phyloP scores from a whole-genome alignment of 2,888 invertebrate species.

The Habrosyne pyritoides region DNA sequence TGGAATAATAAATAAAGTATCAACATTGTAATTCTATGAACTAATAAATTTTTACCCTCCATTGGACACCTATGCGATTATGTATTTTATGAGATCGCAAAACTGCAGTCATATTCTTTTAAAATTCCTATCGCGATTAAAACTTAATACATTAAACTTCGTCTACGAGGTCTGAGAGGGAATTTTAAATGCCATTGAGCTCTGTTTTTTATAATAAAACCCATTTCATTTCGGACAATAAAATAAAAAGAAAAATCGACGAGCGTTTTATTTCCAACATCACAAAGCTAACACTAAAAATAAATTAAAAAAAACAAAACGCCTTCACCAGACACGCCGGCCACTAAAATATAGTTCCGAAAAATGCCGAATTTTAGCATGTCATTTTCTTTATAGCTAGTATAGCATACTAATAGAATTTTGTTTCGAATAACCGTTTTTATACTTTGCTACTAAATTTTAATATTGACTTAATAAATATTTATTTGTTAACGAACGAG shows the following conservation, averaged over 20 bases:
- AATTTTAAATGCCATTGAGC: neutral
- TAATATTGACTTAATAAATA: neutral
- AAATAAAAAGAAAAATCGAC: neutral
- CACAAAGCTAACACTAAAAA: slow-evolving; percentile 1
- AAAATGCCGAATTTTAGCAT: neutral
- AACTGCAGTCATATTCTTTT: neutral
- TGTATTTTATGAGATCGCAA: too few relatives aligned
- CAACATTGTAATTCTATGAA: too few relatives aligned
- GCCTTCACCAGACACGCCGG: neutral
- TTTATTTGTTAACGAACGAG: neutral
- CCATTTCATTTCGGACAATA: neutral
- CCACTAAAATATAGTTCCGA: neutral
- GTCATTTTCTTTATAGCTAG: neutral
- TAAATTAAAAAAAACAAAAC: neutral
- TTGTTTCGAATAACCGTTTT: neutral
- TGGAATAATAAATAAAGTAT: too few relatives aligned
- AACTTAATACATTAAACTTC: neutral
- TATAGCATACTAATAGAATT: neutral
- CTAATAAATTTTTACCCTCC: neutral
- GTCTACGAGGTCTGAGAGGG: neutral
- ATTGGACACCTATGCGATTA: neutral
- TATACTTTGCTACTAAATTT: neutral
- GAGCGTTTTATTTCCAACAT: neutral
- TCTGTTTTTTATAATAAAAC: neutral
- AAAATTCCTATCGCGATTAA: neutral